Percentiles rank a stretch among this genome's conserved stretches.
phyloP scores from a whole-genome alignment of 1,140 invertebrate species.

The Drosophila malerkotliana region DNA sequence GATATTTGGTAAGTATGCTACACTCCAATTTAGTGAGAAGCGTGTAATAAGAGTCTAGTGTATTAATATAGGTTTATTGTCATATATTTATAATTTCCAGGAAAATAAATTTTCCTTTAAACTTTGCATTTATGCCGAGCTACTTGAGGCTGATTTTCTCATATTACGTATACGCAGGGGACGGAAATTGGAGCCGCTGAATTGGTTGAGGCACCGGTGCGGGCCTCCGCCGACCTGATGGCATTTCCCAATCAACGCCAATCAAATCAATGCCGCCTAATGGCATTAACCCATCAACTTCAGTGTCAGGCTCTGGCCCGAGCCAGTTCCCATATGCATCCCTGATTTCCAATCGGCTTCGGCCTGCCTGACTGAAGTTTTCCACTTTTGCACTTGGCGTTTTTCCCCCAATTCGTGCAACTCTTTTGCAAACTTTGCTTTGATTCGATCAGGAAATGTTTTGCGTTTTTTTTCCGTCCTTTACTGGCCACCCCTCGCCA shows the following conservation, averaged over 20 bases:
- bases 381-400: constrained; percentile 31
- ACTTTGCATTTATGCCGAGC: background rate
- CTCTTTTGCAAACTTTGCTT: constrained; percentile 61
- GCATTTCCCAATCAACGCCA: constrained; percentile 80
- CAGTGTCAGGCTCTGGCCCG: constrained; percentile 51
- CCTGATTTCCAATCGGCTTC: constrained; percentile 21
- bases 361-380: constrained; percentile 29
- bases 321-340: constrained; percentile 39
- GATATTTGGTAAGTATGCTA: constrained; percentile 7
- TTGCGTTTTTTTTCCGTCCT: constrained; percentile 39
- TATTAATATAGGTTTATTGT: background rate
- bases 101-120: background rate
- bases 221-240: constrained; percentile 24
- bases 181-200: background rate
- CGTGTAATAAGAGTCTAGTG: background rate
- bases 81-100: too few relatives aligned
- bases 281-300: constrained; percentile 80
- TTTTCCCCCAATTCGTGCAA: constrained; percentile 39
- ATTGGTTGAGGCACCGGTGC: constrained; percentile 10
- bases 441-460: constrained; percentile 79
- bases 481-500: background rate
- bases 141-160: constrained; percentile 5
- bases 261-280: constrained; percentile 81
- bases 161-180: constrained; percentile 44
- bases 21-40: background rate